Base-by-base conservation (phyloP, 2,888 invertebrate genomes). In the Xiphydria camelus region DNA sequence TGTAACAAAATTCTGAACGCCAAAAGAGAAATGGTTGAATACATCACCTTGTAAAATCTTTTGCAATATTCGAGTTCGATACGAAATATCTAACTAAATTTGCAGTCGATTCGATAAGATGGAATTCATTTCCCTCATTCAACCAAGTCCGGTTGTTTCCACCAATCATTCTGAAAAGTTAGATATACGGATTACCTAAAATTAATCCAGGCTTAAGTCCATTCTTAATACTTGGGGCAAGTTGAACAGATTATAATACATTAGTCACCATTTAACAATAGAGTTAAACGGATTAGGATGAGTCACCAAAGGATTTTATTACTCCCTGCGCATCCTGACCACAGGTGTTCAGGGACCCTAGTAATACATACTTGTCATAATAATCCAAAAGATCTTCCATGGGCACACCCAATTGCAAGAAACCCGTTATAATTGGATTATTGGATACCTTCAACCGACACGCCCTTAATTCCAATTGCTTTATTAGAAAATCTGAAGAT, bases 61-160 rank as follows among this genome's bases (percentile, higher is more conserved):
- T n/a, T n/a, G n/a, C n/a, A n/a, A 79, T 75, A 53, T 81, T 78
- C 21, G 86, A 82, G 62, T 81, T 82, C 43, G 83, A 81, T 36
- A 87, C 82, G 60, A 91, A 85, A 34, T 82, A 79, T 51, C 83
- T 83, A 49, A 93, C 83, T 60, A 94, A 78, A 56, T 83, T 80
- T 45, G 86, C 85, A 17, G 90, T 84, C 3, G 87, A 89, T 70
- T 85, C 83, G 54, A 92, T 85, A 53, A 93, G 80, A 79, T 94
- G 93, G 70, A 88, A 86, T 75, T 94, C 92, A 69, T 90, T 87
- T 41, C 91, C 89, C 75, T 88, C 85, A 14, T 86, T 85, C 47
- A 89, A 83, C 94, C 94, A 95, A 61, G 88, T 86, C 41, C 89
- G 85, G 74, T 94, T 92, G 77, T 90, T 88, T 68, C 86, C 85